Base-by-base conservation (phyloP, 2,797 vertebrate genomes). In the Halcyon leucocephala region DNA sequence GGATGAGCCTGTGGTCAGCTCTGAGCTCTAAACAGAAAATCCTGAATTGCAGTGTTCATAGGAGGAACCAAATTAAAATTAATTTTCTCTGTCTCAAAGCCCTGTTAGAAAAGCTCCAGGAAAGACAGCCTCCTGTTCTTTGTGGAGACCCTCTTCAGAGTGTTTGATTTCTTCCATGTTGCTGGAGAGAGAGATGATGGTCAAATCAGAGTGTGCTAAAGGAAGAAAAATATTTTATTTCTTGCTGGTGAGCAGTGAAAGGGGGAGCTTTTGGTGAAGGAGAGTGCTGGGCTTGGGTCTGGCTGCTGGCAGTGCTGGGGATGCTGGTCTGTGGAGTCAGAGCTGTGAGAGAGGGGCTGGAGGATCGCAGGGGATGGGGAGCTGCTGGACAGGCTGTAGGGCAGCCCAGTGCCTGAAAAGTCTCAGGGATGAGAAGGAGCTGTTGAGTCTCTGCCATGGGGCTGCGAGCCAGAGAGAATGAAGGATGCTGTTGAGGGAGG, bases 1-100 rank as follows among this genome's bases (percentile, higher is more conserved):
- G 57, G 39, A 6, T 55, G 49, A 77, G 51, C 39, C 55, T 0
- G 0, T 51, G n/a, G 20, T 22, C 4, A 10, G 26, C 44, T 76
- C 82, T 20, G 35, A 26, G 29, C 2, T 58, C 35, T 22, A 60
- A 79, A 67, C 0, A 58, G 44, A 61, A 74, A 13, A n/a, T 19
- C 3, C 71, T 54, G 29, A 81, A 22, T 44, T 73, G 46, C 9
- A 37, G 44, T 2, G 0, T 11, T 60, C 35, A 9, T 3, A 28
- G n/a, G 39, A 74, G 60, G 58, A 86, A 88, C 13, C 24, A 31
- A 67, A 49, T 58, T 2, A 57, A 89, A 81, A 44, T 28, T 1
- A 54, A 4, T 62, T 42, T 28, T 28, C 11, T 46, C 31, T 46
- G 37, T 31, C 20, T 49, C 25, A 31, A 28, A 64, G 8, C 1